Percentiles rank a stretch among this genome's conserved stretches.
These are phyloP conservation scores for Calameuta filiformis DNA, from an alignment of 2,888 invertebrate species.

Conservation along the genomic window DNA sequence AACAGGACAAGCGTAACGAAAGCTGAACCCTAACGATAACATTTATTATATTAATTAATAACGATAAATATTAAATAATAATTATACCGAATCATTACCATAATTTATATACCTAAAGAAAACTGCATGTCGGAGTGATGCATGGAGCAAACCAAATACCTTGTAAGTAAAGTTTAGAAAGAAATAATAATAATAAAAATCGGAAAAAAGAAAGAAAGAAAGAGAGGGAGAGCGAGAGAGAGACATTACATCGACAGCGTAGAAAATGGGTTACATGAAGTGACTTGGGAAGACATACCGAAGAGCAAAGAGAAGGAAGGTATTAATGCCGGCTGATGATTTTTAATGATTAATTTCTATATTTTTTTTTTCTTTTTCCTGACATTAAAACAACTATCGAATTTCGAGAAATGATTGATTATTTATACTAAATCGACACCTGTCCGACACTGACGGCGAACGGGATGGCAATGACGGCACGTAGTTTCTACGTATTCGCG, in stretches of 20 bases:
- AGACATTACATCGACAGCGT: background rate
- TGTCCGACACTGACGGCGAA: background rate
- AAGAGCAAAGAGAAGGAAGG: slow-evolving; percentile 13
- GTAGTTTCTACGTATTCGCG: slow-evolving; percentile 28
- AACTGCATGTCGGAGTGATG: slow-evolving; percentile 28
- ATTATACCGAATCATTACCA: slow-evolving; percentile 65
- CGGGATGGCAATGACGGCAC: slow-evolving; percentile 15
- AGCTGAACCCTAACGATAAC: slow-evolving; percentile 25
- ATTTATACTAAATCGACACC: background rate
- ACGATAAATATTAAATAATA: slow-evolving; percentile 47
- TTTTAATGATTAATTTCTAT: background rate
- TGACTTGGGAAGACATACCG: slow-evolving; percentile 27
- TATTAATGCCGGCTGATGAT: background rate
- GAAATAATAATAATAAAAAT: slow-evolving; percentile 25
- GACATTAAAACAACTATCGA: slow-evolving; percentile 6
- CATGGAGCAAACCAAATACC: slow-evolving; percentile 60
- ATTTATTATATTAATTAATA: background rate
- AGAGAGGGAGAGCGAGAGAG: slow-evolving; percentile 43
- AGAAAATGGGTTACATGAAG: slow-evolving; percentile 43
- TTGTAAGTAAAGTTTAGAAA: slow-evolving; percentile 59
- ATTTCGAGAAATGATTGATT: background rate
- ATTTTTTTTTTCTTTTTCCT: background rate
- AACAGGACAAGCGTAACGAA: slow-evolving; percentile 15
- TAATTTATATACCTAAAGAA: slow-evolving; percentile 63
- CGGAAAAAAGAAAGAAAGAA: slow-evolving; percentile 21